Evolutionary conservation across 1,140 invertebrate species (phyloP).

Genomic region (Carcinoscorpius rotundicauda): DNA sequence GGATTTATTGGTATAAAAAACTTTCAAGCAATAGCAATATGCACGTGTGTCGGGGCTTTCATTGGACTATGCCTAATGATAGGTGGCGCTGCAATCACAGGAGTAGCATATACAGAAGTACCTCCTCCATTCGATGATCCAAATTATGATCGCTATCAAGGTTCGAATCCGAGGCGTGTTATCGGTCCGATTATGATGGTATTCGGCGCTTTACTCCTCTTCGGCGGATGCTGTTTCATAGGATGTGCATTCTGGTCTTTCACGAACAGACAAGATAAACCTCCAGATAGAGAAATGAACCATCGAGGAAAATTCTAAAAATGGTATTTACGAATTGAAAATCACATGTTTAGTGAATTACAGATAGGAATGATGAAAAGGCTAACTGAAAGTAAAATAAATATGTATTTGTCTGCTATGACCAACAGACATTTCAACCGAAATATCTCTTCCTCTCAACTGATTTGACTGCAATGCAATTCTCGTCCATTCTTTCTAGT

Average conservation of each 20-base stretch:
- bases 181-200: constrained; percentile 22
- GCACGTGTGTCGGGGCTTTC: constrained; percentile 10
- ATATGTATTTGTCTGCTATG: no score
- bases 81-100: constrained; percentile 23
- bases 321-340: no score
- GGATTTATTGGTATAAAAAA: not conserved
- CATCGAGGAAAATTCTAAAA: no score
- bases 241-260: constrained; percentile 15
- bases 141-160: constrained; percentile 26
- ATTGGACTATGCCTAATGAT: constrained; percentile 22
- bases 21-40: constrained; percentile 9
- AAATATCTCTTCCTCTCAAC: no score
- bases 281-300: no score
- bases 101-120: constrained; percentile 25
- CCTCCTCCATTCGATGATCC: constrained; percentile 25
- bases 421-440: no score
- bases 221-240: constrained; percentile 21
- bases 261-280: not conserved
- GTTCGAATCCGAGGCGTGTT: constrained; percentile 22
- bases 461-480: no score
- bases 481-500: no score
- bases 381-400: no score
- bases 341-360: no score
- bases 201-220: constrained; percentile 20
- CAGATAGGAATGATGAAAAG: no score